phyloP scores from a whole-genome alignment of 2,797 vertebrate genomes.

The Cossypha dichroa region DNA sequence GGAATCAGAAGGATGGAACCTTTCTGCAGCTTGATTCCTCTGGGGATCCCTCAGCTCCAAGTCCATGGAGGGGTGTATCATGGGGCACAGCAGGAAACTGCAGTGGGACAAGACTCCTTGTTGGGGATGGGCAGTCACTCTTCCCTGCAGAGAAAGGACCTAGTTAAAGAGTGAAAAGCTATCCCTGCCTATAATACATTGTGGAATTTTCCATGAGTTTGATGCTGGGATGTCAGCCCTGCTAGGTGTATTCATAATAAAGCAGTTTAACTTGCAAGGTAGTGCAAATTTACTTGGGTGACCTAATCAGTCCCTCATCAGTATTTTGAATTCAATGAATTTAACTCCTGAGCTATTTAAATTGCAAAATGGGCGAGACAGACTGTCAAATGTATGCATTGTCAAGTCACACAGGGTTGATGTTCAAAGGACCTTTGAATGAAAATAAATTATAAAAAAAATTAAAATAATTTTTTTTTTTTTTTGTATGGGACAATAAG shows the following conservation, averaged over 20 bases:
- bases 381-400: not conserved
- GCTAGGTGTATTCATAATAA: not conserved
- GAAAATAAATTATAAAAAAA: not conserved
- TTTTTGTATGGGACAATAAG: not conserved
- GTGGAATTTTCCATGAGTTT: not conserved
- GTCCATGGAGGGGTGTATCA: not conserved
- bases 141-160: not conserved
- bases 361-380: not conserved
- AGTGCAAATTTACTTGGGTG: not conserved
- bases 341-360: not conserved
- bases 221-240: not conserved
- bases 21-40: not conserved
- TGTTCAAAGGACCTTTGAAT: not conserved
- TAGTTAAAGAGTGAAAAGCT: not conserved
- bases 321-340: not conserved
- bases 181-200: not conserved
- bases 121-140: not conserved
- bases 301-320: not conserved
- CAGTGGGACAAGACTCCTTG: not conserved
- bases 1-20: not conserved
- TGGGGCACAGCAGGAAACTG: not conserved
- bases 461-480: not conserved
- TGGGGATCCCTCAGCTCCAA: not conserved
- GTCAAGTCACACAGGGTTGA: not conserved
- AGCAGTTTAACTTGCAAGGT: conserved; percentile 43